phyloP scores from a whole-genome alignment of 2,797 vertebrate species.

The Melanotaenia boesemani region DNA sequence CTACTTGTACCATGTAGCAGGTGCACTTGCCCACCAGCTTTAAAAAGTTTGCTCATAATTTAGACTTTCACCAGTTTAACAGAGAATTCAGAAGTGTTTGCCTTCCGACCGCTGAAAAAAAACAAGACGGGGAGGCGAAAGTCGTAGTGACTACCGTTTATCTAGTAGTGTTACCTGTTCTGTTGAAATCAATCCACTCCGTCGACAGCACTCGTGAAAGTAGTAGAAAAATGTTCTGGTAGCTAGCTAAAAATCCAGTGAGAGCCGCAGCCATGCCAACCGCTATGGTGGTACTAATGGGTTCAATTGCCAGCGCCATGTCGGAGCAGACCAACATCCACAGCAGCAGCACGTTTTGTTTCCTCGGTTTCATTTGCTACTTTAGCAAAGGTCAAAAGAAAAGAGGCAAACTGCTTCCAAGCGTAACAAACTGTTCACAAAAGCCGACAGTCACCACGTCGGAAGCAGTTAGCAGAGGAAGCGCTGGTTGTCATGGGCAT shows the following conservation, averaged over 20 bases:
- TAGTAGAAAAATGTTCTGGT: conserved; percentile 85
- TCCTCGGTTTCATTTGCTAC: conserved; percentile 44
- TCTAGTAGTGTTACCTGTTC: conserved; percentile 78
- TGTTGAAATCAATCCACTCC: conserved; percentile 84
- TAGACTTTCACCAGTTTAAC: too few species aligned
- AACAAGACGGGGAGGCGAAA: too few species aligned
- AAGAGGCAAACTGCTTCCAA: neutral
- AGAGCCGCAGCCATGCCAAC: conserved; percentile 89
- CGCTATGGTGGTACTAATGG: conserved; percentile 87
- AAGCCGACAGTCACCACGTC: too few species aligned
- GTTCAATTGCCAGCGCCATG: conserved; percentile 82
- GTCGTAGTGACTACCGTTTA: neutral
- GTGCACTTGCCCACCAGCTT: too few species aligned
- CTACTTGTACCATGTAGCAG: too few species aligned
- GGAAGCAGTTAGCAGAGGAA: neutral
- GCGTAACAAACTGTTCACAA: neutral
- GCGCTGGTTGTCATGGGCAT: conserved; percentile 16
- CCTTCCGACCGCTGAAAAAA: too few species aligned
- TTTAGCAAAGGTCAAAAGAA: rapidly evolving
- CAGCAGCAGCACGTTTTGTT: conserved; percentile 43
- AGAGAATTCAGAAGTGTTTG: too few species aligned
- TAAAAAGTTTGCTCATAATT: too few species aligned
- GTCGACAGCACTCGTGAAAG: conserved; percentile 90
- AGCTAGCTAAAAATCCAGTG: conserved; percentile 86
- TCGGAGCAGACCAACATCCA: conserved; percentile 56